These are phyloP conservation scores for Calliphora vicina DNA, from an alignment of 1,140 invertebrate genomes.

Conservation along the genomic window DNA sequence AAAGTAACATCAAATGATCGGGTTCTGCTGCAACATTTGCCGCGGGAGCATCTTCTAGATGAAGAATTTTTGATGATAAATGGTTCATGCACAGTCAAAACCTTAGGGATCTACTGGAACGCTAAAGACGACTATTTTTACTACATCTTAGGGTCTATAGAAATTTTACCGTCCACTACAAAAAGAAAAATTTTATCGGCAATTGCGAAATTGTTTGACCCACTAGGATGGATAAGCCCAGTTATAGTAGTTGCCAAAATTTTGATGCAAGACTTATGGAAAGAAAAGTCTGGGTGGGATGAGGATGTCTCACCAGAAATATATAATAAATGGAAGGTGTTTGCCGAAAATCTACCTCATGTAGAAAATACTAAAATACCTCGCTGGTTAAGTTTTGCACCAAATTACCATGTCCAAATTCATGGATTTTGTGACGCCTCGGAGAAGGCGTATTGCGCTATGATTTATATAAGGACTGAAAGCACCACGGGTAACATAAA, in stretches of 20 bases:
- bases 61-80: slow-evolving; percentile 2
- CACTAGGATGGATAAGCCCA: not conserved
- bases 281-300: not conserved
- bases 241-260: not conserved
- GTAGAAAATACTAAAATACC: not conserved
- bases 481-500: not conserved
- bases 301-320: not conserved
- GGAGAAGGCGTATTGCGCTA: not conserved
- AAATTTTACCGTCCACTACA: not conserved
- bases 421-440: not conserved
- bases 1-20: not conserved
- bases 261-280: not conserved
- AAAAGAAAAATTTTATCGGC: not conserved
- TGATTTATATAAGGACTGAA: not conserved
- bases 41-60: slow-evolving; percentile 4
- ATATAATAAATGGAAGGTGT: not conserved
- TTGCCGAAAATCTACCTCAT: not conserved
- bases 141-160: not conserved
- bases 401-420: not conserved
- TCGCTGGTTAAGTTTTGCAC: not conserved
- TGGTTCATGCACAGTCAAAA: not conserved
- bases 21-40: not conserved
- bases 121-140: not conserved
- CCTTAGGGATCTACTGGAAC: not conserved
- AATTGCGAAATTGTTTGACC: not conserved